Base-by-base conservation (phyloP, 1,140 invertebrate genomes). In the Drosophila paulistorum region DNA sequence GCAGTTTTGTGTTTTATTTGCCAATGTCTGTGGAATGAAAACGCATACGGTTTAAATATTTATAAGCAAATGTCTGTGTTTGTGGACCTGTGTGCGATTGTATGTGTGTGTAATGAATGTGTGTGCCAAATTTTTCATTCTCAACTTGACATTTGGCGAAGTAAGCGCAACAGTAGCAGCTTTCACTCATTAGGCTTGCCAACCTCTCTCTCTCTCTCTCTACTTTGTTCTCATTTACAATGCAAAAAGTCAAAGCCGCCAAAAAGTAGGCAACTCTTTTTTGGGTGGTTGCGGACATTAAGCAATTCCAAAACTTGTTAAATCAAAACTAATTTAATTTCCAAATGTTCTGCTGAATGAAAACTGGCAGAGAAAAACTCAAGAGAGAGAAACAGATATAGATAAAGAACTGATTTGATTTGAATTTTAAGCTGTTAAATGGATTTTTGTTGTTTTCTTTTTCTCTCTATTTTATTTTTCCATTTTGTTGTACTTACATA, bases 1-100 rank as follows among this genome's bases (percentile, higher is more conserved):
- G 74, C 70, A 87, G 73, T 68, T 74, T 51, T 65, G 30, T 80
- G 76, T 87, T 87, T 87, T 87, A 87, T 89, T 87, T 87, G 79
- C 76, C 83, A 65, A 81, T 74, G 84, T 77, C 83, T 79, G 82
- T 82, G 73, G 80, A 91, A 91, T 90, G 84, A 83, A 89, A 90
- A 89, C 90, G 89, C 89, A 91, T 91, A 81, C 79, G 73, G 70
- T 74, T 91, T 91, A 91, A 91, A 91, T 91, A 91, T 91, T 91
- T 91, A 91, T 91, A 73, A 58, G 57, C 57, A 74, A 89, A 89
- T 82, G 90, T 91, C 90, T 91, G 79, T 89, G 69, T 90, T 80
- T 86, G 89, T 90, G 20, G 35, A 48, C 20, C 41, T 37, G 10
- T 17, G 14, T 57, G 14, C 71, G 48, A 2, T 1, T 35, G 35